These are phyloP conservation scores for Lasioglossum vierecki DNA, from an alignment of 2,888 invertebrate species.

Conservation along the genomic window DNA sequence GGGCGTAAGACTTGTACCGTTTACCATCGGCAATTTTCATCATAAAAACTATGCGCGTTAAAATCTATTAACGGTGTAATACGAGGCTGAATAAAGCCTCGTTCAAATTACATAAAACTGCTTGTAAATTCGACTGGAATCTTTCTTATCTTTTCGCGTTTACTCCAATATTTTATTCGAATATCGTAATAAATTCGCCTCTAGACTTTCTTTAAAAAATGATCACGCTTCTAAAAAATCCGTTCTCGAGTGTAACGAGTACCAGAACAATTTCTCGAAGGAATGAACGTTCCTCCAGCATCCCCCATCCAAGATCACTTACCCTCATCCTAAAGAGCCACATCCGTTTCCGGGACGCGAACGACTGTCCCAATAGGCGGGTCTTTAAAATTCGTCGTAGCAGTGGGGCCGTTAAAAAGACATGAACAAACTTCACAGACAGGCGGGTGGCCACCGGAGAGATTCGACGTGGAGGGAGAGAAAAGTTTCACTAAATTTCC, in stretches of 20 bases:
- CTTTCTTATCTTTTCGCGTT: neutral
- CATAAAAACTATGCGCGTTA: neutral
- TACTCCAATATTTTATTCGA: neutral
- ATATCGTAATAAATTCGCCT: neutral
- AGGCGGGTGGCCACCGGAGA: neutral
- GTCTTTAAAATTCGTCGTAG: conserved; percentile 35
- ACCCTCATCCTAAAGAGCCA: conserved; percentile 1
- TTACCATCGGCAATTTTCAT: neutral
- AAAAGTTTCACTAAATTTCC: conserved; percentile 21
- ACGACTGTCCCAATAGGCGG: neutral
- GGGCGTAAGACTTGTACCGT: neutral
- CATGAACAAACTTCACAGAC: conserved; percentile 56
- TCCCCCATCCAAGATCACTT: neutral
- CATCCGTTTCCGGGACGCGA: conserved; percentile 9
- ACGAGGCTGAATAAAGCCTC: neutral
- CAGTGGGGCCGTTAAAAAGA: conserved; percentile 24
- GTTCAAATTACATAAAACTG: neutral
- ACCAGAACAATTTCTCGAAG: neutral
- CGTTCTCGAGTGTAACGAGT: neutral
- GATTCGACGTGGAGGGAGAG: neutral
- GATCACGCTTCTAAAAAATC: neutral
- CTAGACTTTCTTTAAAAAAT: neutral
- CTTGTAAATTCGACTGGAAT: neutral
- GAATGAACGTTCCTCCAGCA: neutral
- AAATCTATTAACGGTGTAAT: conserved; percentile 1